Base-by-base conservation (phyloP, 2,113 vertebrate species). In the Orientallactaga bullata region DNA sequence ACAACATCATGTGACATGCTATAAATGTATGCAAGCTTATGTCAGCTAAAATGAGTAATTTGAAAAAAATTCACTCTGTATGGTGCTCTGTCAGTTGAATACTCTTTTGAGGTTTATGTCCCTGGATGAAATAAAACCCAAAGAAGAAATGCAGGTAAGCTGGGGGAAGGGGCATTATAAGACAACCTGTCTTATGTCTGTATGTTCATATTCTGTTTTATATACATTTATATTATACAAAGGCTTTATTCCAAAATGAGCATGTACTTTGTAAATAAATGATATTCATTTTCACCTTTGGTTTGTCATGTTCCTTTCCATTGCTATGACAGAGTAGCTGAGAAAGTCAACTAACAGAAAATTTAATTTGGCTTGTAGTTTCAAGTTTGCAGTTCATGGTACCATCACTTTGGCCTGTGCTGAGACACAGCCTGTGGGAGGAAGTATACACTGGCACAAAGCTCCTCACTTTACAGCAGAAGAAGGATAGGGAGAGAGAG, bases 201-300 rank as follows among this genome's bases (percentile, higher is more conserved):
- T 30, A 24, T 8, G 3, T 26, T 13, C 30, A 66, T 55, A 20
- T 13, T 55, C 30, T 51, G 15, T 71, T 28, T 24, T 23, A 65
- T 11, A 32, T 8, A 30, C 26, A 85, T 28, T 2, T 85, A 3
- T 28, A 39, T 60, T 39, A 82, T 24, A 51, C 28, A 65, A 91
- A 66, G 71, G 7, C 69, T 88, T 78, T 23, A 65, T 55, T 85
- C 58, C 69, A 95, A 35, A 85, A 61, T 15, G 26, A 71, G n/a
- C 7, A 42, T 13, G 24, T 35, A 2, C 51, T 90, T 60, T 79
- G 1, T 37, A 92, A 55, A 65, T 72, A 91, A 55, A 4, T 39
- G 55, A 68, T 58, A 65, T 79, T 80, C 74, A 32, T 72, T 88
- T 90, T 82, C 72, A 93, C 12, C 28, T 68, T 63, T 28, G 39